Base-by-base conservation (phyloP, 1,140 invertebrate species). In the Aphelenchoides fujianensis region DNA sequence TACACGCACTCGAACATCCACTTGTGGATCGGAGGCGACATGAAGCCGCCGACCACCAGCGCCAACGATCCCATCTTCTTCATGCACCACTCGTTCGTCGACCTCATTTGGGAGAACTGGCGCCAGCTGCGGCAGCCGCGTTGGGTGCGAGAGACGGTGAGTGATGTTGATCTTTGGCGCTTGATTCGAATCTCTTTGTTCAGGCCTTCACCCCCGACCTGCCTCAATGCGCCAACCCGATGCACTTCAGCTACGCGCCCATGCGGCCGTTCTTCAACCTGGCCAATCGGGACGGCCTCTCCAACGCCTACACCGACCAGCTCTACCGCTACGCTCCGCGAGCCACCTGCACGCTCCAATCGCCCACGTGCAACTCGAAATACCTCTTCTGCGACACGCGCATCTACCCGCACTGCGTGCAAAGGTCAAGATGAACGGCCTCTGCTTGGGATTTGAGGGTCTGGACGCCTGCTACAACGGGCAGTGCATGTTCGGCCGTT, bases 51-150 rank as follows among this genome's bases (percentile, higher is more conserved):
- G 35, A 74, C 52, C 16, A 85, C 83, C 0, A 80, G 84, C 2
- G 73, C 85, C 27, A 85, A 80, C 69, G 85, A 86, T 68, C 83
- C 83, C 0, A 71, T 86, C 23, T 86, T 86, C 77, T 86, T 82
- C 70, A 64, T 86, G 72, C 85, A 86, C 72, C 86, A 87, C 74
- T 79, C 81, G 3, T 87, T 86, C 74, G 82, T 87, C 19, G 86
- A 87, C 75, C 74, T 74, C 36, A 66, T 85, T 52, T 85, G 82
- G 78, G 84, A 85, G 67, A 72, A 74, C 16, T 85, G 85, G 83
- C 70, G 84, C 28, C 82, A 85, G 64, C 35, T 74, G 32, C 61
- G 75, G 52, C 81, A 83, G 67, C 74, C 76, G 34, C 34, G 63
- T 19, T 79, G 73, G 73, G 34, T 73, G 32, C 66, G 74, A 30